Percentiles rank a stretch among this genome's conserved stretches.
Evolutionary conservation across 2,888 invertebrate genomes (phyloP).

Genomic region (Synanthedon myopaeformis): DNA sequence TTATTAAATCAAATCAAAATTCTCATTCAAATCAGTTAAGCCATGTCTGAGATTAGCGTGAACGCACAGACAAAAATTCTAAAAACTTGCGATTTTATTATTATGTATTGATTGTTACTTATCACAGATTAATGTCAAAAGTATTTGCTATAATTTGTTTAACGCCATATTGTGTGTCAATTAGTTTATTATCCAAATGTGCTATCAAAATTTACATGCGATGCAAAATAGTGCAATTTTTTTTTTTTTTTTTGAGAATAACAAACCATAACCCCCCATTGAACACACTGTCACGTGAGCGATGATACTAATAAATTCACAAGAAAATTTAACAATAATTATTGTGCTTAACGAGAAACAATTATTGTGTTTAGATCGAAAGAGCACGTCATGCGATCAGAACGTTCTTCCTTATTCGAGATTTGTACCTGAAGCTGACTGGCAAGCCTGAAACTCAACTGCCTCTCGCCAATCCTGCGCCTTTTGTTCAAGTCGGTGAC

Average conservation of each 20-base stretch:
- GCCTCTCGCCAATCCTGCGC: slow-evolving; percentile 88
- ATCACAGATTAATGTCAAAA: too few species aligned
- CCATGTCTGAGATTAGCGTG: too few species aligned
- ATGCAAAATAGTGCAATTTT: background rate
- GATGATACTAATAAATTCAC: background rate
- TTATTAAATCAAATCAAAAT: too few species aligned
- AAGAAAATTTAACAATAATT: background rate
- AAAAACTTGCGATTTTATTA: too few species aligned
- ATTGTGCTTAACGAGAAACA: background rate
- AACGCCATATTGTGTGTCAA: background rate
- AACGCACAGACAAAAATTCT: too few species aligned
- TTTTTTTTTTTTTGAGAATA: too few species aligned
- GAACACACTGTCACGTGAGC: too few species aligned
- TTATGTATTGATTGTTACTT: too few species aligned
- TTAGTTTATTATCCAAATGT: background rate
- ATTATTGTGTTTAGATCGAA: slow-evolving; percentile 74
- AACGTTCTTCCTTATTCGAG: slow-evolving; percentile 90
- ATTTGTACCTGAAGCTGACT: slow-evolving; percentile 82
- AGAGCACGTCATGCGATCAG: slow-evolving; percentile 90
- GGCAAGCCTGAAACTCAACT: slow-evolving; percentile 87
- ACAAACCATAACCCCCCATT: too few species aligned
- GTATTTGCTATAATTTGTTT: background rate
- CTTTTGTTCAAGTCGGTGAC: slow-evolving; percentile 92
- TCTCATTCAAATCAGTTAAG: too few species aligned
- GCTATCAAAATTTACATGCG: too few species aligned